These are phyloP conservation scores for Rotaria macrura DNA, from an alignment of 2,888 invertebrate species.

Conservation along the genomic window DNA sequence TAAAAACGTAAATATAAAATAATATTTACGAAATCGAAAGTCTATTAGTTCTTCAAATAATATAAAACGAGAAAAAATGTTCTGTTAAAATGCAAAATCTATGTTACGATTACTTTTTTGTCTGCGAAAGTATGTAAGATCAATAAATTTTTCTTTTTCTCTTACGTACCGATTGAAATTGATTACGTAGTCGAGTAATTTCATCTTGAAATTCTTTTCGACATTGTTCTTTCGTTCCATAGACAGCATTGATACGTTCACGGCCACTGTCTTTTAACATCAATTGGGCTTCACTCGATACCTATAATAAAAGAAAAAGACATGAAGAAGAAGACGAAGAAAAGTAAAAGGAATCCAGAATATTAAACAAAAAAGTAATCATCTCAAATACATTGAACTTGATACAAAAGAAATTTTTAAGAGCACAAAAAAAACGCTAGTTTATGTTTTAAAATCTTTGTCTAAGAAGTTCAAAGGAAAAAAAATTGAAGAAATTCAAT, in stretches of 20 bases:
- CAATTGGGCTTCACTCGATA: neutral
- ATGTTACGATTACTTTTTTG: too few relatives aligned
- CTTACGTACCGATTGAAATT: neutral
- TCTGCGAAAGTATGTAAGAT: too few relatives aligned
- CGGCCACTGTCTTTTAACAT: conserved; percentile 2
- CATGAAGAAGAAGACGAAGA: neutral
- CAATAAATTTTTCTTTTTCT: too few relatives aligned
- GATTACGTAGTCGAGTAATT: neutral
- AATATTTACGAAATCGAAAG: neutral
- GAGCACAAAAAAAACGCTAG: too few relatives aligned
- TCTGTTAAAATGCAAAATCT: too few relatives aligned
- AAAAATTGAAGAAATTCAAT: neutral
- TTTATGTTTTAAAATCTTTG: too few relatives aligned
- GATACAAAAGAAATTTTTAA: too few relatives aligned
- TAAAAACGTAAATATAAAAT: neutral
- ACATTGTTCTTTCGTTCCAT: neutral
- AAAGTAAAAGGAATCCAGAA: neutral
- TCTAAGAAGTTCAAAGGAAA: too few relatives aligned
- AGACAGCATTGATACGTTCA: conserved; percentile 6
- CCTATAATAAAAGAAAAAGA: neutral
- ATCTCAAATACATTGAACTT: too few relatives aligned
- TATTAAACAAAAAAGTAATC: neutral
- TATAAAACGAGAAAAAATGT: too few relatives aligned
- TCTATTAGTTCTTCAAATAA: neutral
- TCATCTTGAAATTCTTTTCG: conserved; percentile 18